Evolutionary conservation across 2,888 invertebrate species (phyloP), one percentile per base, ranked within the genome.

Genomic region (Parelbella ahira): DNA sequence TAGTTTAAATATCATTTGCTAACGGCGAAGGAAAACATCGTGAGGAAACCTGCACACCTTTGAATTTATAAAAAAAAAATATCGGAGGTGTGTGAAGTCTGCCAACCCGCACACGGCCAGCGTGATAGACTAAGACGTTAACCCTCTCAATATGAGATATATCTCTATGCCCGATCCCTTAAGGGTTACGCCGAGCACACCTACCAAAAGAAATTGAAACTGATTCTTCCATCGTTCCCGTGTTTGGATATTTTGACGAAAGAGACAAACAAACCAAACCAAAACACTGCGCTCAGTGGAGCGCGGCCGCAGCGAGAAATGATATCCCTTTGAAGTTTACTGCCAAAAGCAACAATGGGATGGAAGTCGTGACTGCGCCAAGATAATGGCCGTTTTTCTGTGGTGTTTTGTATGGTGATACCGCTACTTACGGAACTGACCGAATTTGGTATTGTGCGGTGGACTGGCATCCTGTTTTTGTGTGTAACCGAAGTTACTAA

Each of bases 241-340:
- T 25, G 15, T 15, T 15, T 15, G 3, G 8, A 8, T 8, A 7
- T 23, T 2, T 3, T 8, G 15, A 29, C 9, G 15, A 3, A 15
- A 15, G 4, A 15, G 4, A 15, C 4, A 15, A 15, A n/a, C n/a
- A 15, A 15, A 15, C 15, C 11, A 33, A 45, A 3, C n/a, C 9
- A n/a, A 38, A 10, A 21, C 13, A 13, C 23, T 6, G 4, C 6
- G 28, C 7, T n/a, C 21, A 10, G 21, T 29, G 29, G 11, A 25
- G 37, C 18, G 29, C 29, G 37, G 5, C 13, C 7, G 15, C 34
- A 9, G 19, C 13, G 37, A 28, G 28, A 44, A 37, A 41, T 37
- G 33, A 51, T 53, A 50, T 54, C 52, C 54, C 60, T 73, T 67
- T 72, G 68, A 71, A 60, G 70, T 73, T 71, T 66, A 66, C 64